Evolutionary conservation across 2,113 vertebrate species (phyloP).

Genomic region (Nymphicus hollandicus): DNA sequence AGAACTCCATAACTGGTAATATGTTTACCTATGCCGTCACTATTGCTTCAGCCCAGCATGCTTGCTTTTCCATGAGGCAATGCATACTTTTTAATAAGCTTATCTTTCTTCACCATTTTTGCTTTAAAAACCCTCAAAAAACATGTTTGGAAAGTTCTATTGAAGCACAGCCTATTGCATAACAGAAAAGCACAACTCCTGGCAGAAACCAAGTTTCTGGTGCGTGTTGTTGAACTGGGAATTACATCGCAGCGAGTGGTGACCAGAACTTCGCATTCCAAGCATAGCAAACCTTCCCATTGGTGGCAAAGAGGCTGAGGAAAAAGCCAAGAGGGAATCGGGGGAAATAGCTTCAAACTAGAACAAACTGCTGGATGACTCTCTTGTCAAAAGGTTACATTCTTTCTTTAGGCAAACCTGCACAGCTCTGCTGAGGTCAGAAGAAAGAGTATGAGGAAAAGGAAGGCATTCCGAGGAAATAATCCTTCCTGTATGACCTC

Average conservation of each 20-base stretch:
- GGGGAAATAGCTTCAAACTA: slow-evolving; percentile 32
- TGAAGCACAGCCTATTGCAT: background rate
- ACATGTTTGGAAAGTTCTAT: background rate
- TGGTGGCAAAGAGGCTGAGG: background rate
- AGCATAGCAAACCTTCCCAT: slow-evolving; percentile 7
- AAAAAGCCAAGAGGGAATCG: background rate
- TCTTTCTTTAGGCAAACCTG: slow-evolving; percentile 27
- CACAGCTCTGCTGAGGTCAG: background rate
- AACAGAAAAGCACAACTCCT: background rate
- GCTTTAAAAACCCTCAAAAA: background rate
- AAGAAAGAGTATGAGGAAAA: slow-evolving; percentile 43
- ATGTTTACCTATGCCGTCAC: background rate
- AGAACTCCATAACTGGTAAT: background rate
- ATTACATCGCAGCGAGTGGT: background rate
- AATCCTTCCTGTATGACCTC: slow-evolving; percentile 46
- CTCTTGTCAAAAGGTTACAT: slow-evolving; percentile 42
- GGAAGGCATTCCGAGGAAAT: slow-evolving; percentile 16
- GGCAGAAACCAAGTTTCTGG: slow-evolving; percentile 21
- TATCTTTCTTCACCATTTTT: background rate
- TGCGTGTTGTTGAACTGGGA: background rate
- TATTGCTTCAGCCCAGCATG: background rate
- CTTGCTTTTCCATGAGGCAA: background rate
- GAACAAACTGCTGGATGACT: slow-evolving; percentile 43
- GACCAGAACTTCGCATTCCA: slow-evolving; percentile 1
- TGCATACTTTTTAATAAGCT: background rate